These are phyloP conservation scores for Dromiciops gliroides DNA, from an alignment of 2,113 vertebrate species.

Conservation along the genomic window DNA sequence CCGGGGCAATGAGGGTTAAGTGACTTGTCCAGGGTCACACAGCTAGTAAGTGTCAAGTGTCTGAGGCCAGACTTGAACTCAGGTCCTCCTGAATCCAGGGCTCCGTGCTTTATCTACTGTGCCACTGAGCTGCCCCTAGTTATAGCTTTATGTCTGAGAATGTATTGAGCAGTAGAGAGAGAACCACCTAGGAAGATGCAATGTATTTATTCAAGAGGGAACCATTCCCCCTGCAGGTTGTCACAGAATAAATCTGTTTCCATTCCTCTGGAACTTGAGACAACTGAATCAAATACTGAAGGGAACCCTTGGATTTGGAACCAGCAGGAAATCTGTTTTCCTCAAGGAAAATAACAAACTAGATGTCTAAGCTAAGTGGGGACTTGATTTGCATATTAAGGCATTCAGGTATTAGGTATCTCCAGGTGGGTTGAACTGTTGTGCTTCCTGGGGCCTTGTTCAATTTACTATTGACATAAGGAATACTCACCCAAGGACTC, in stretches of 20 bases:
- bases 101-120: too few species aligned
- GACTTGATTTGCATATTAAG: neutral
- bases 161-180: neutral
- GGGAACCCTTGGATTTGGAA: neutral
- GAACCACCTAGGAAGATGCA: neutral
- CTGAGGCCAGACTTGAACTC: too few species aligned
- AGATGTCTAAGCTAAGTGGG: neutral
- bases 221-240: neutral
- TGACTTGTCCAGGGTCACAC: too few species aligned
- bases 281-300: neutral
- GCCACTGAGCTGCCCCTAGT: too few species aligned
- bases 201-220: neutral
- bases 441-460: neutral
- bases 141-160: neutral
- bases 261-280: neutral
- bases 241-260: neutral
- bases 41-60: too few species aligned
- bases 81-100: too few species aligned
- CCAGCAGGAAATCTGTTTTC: neutral
- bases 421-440: neutral
- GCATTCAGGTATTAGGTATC: neutral
- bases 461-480: neutral
- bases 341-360: neutral
- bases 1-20: too few species aligned
- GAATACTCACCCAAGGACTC: neutral